phyloP scores from a whole-genome alignment of 2,797 vertebrate genomes.

The Rhabdophis nuchalis region DNA sequence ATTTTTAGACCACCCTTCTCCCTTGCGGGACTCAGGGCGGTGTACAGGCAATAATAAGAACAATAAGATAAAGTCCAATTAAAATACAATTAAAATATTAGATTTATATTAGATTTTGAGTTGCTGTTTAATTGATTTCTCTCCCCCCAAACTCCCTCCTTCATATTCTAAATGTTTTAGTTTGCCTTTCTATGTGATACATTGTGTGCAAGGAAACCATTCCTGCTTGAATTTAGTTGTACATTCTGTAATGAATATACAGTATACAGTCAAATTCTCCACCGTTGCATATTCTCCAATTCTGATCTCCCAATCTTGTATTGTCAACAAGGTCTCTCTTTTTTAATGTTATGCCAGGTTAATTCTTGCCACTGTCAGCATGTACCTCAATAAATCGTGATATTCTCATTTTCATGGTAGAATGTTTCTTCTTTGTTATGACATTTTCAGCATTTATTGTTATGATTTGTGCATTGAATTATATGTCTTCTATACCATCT shows the following conservation, averaged over 20 bases:
- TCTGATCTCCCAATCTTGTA: not conserved
- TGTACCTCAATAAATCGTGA: not conserved
- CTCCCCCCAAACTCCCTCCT: not conserved
- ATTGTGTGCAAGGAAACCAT: not conserved
- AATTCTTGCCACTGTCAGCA: not conserved
- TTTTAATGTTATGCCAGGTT: not conserved
- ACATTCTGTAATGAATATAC: not conserved
- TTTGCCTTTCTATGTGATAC: not conserved
- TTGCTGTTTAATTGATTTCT: not conserved
- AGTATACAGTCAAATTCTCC: not conserved
- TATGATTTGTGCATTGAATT: not conserved
- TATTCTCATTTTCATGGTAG: not conserved
- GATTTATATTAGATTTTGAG: too few relatives aligned
- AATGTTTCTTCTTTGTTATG: not conserved
- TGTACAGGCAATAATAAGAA: too few relatives aligned
- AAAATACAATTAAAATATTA: too few relatives aligned
- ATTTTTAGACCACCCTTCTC: too few relatives aligned
- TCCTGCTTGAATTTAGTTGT: not conserved
- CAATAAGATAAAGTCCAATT: too few relatives aligned
- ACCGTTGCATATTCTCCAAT: not conserved
- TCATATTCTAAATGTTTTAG: not conserved
- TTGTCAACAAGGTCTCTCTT: not conserved
- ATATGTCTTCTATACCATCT: not conserved
- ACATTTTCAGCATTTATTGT: not conserved
- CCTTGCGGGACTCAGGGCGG: too few relatives aligned